Evolutionary conservation across 2,888 invertebrate species (phyloP).

Genomic region (Acanthosepion lycidas): DNA sequence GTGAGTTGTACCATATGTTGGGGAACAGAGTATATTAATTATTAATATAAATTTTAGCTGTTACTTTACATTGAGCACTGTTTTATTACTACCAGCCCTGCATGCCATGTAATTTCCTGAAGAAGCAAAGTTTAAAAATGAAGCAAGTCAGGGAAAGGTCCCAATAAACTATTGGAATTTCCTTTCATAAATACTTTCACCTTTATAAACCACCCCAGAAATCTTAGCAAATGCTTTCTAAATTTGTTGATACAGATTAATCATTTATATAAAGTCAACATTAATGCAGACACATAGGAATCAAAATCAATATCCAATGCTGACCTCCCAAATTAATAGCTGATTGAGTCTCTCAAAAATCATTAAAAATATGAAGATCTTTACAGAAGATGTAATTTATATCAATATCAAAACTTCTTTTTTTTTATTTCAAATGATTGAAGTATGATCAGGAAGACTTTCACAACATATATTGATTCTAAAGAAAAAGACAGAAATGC

Average conservation of each 20-base stretch:
- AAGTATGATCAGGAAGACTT: not conserved
- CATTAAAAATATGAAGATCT: not conserved
- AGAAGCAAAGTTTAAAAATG: not conserved
- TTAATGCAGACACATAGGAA: not conserved
- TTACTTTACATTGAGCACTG: too few relatives aligned
- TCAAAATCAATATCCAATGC: not conserved
- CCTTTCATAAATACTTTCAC: not conserved
- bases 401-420: not conserved
- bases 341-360: not conserved
- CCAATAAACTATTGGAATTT: not conserved
- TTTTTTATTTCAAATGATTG: not conserved
- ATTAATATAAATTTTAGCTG: too few relatives aligned
- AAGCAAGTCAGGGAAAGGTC: not conserved
- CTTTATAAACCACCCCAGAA: constrained; percentile 2
- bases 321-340: not conserved
- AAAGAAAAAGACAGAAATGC: not conserved
- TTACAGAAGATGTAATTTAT: not conserved
- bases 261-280: not conserved
- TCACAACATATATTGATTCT: not conserved
- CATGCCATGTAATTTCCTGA: not conserved
- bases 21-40: too few relatives aligned
- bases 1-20: too few relatives aligned
- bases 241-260: not conserved
- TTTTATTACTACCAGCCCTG: too few relatives aligned
- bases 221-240: not conserved